These are phyloP conservation scores for Lasioglossum oenotherae DNA, from an alignment of 2,888 invertebrate genomes.

Conservation along the genomic window DNA sequence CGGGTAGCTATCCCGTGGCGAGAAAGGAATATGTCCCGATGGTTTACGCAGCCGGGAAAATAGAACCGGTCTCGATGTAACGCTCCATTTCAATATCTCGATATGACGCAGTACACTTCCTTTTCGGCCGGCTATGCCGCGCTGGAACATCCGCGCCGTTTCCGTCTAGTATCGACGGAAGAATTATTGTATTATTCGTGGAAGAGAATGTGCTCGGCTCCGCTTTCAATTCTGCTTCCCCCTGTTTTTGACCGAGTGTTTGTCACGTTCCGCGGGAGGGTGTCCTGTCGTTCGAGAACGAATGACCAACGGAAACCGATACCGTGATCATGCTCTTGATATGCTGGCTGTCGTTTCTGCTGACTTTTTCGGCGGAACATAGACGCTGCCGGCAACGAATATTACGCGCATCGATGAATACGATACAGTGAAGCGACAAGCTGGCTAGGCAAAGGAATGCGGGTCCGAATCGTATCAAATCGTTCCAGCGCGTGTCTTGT, in stretches of 20 bases:
- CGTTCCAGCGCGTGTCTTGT: neutral
- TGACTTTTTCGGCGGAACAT: neutral
- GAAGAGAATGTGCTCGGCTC: constrained; percentile 10
- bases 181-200: constrained; percentile 57
- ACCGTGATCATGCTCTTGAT: constrained; percentile 31
- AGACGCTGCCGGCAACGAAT: neutral
- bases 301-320: constrained; percentile 33
- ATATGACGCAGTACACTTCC: constrained; percentile 45
- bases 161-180: constrained; percentile 28
- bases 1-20: constrained; percentile 48
- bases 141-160: constrained; percentile 21
- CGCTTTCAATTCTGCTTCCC: constrained; percentile 13
- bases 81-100: constrained; percentile 61
- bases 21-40: constrained; percentile 59
- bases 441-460: neutral
- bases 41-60: constrained; percentile 61
- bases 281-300: constrained; percentile 3
- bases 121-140: constrained; percentile 16
- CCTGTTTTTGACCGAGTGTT: constrained; percentile 17
- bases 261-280: neutral
- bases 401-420: neutral
- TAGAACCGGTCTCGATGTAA: constrained; percentile 58
- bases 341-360: constrained; percentile 7
- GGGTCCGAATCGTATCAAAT: neutral
- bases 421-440: neutral